Evolutionary conservation across 2,797 vertebrate species (phyloP), one percentile per base, ranked within the genome.

Genomic region (Rhadinocentrus ornatus): DNA sequence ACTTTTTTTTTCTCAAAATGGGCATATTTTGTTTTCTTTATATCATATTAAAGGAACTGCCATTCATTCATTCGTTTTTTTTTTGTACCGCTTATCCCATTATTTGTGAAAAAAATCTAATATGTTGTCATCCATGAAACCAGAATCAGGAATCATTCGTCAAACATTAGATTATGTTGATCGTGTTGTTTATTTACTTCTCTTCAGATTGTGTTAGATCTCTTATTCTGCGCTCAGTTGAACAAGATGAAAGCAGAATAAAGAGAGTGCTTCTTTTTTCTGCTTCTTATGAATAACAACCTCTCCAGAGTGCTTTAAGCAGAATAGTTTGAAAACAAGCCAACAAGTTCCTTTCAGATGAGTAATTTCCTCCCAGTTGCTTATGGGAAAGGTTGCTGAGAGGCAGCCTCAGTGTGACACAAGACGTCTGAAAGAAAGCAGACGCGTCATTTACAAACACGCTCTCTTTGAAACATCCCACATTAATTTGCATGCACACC

Each of bases 351-450:
- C 72, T 86, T 2, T 62, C 53, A 34, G 80, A 89, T 88, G 82
- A 91, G 82, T 88, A 84, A 89, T 91, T 93, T 92, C 87, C 88
- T 86, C 75, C 78, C 85, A 92, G 86, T 88, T 90, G 90, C 84
- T 86, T 65, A 37, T 27, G 62, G 75, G 53, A 83, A 78, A 85
- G 58, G 62, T 72, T 85, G 71, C 75, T 53, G 65, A 69, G 77
- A 73, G 74, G 69, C 29, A 57, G 63, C 64, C 31, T 63, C 64
- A 29, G 15, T n/a, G 66, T 77, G 73, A 84, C 81, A 65, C 59
- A 56, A 80, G 61, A 75, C 84, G 71, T 75, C 61, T 60, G 59
- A 80, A 78, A 68, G 58, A 87, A 83, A 72, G 41, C 32, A 62
- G 62, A 67, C 67, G 66, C 65, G 55, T 66, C 60, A 32, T 60